These are phyloP conservation scores for Rhopalosiphum nymphaeae DNA, from an alignment of 2,888 invertebrate genomes.

Conservation along the genomic window DNA sequence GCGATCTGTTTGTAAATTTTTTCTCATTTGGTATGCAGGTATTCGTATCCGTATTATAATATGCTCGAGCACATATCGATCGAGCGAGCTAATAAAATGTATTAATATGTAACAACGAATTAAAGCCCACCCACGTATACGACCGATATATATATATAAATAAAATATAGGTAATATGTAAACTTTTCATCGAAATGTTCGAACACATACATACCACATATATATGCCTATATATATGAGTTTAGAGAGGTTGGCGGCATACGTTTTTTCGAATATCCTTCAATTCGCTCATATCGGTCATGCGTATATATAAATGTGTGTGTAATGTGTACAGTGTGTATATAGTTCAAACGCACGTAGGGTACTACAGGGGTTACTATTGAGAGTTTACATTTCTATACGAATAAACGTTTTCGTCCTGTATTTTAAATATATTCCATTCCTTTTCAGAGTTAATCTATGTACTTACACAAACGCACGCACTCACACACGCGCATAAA, in stretches of 20 bases:
- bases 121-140: not conserved
- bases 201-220: not conserved
- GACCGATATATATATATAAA: not conserved
- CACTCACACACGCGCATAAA: not conserved
- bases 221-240: not conserved
- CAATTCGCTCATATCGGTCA: not conserved
- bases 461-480: not conserved
- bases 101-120: slow-evolving; percentile 4
- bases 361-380: not conserved
- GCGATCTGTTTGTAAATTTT: not conserved
- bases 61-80: not conserved
- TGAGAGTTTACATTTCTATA: slow-evolving; percentile 14
- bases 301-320: not conserved
- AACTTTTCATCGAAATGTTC: not conserved
- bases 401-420: not conserved
- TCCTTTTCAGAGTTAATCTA: not conserved
- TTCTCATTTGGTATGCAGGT: not conserved
- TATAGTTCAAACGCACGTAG: not conserved
- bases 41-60: not conserved
- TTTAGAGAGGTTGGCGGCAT: not conserved
- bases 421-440: not conserved
- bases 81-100: not conserved
- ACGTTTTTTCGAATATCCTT: not conserved
- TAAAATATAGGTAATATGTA: not conserved
- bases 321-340: not conserved